A percentile compares a stretch with the other conserved stretches of the same genome.
phyloP scores from a whole-genome alignment of 2,113 vertebrate species.

The Cyanistes caeruleus region DNA sequence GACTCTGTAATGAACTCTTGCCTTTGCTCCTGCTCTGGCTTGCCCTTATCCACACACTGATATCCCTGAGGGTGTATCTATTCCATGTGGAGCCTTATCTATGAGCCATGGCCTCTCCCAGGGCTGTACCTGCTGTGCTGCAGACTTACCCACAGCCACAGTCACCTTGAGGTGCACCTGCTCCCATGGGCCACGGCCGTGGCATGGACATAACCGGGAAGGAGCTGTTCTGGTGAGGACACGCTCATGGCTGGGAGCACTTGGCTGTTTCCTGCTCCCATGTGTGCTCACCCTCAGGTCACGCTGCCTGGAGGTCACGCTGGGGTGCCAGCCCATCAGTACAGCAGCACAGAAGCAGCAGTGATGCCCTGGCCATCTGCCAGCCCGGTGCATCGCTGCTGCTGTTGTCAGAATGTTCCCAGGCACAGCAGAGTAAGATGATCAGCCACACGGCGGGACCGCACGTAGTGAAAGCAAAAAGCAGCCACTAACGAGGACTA shows the following conservation, averaged over 20 bases:
- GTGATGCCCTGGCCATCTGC: background rate
- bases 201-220: background rate
- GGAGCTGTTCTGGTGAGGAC: background rate
- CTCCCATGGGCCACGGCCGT: background rate
- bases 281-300: background rate
- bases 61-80: background rate
- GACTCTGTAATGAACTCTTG: background rate
- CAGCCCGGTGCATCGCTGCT: background rate
- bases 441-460: background rate
- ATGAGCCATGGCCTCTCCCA: background rate
- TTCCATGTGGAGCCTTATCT: background rate
- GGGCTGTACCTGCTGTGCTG: background rate
- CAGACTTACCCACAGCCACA: background rate
- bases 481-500: background rate
- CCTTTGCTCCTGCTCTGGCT: background rate
- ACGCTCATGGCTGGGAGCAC: accelerated
- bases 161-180: background rate
- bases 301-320: accelerated
- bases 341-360: background rate
- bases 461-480: background rate
- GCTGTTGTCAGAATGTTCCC: background rate
- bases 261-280: accelerated
- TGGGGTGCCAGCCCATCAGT: background rate
- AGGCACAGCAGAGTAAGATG: background rate
- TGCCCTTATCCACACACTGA: background rate